Evolutionary conservation across 2,113 vertebrate species (phyloP), one percentile per base, ranked within the genome.

Genomic region (Stigmatopora nigra): DNA sequence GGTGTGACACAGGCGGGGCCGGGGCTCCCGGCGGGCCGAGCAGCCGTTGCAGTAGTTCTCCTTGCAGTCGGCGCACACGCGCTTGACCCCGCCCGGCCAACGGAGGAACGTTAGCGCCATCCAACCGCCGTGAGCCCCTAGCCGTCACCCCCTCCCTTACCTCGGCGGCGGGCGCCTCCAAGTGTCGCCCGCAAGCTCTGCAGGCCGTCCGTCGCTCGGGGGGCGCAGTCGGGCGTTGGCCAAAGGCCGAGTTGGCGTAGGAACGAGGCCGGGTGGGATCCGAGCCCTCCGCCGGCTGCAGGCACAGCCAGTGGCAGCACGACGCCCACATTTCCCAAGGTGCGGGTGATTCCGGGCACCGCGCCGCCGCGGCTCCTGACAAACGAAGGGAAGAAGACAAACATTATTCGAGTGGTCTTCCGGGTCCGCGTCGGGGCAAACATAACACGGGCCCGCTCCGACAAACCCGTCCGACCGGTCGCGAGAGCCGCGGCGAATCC

Each of bases 301-400:
- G 61, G 69, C 94, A 97, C 49, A 95, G 77, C 95, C 95, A 98
- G 78, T 92, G 93, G 76, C 95, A 98, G 79, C 95, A 98, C 73
- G 93, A 90, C 8, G 94, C 91, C 91, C 92, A 97, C 96, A 98
- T 97, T 7, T 47, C 84, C 89, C 25, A 31, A 31, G 25, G 25
- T 31, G 25, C 25, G 25, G 25, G 25, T 31, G 3, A 31, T 31
- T 31, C 25, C 25, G 25, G 25, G 25, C 25, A 31, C 25, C 25
- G 25, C 25, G 25, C 25, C 25, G 25, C 25, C 25, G 25, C 25
- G 25, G 25, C 25, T 31, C 25, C 25, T 31, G 25, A 1, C 25
- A 31, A 31, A 31, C 3, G 25, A 31, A 31, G 25, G 25, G 25
- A 31, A 31, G 25, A 3, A 31, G 3, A 31, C 2, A 31, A 31